Base-by-base conservation (phyloP, 2,797 vertebrate species). In the Hyperoplus lanceolatus region DNA sequence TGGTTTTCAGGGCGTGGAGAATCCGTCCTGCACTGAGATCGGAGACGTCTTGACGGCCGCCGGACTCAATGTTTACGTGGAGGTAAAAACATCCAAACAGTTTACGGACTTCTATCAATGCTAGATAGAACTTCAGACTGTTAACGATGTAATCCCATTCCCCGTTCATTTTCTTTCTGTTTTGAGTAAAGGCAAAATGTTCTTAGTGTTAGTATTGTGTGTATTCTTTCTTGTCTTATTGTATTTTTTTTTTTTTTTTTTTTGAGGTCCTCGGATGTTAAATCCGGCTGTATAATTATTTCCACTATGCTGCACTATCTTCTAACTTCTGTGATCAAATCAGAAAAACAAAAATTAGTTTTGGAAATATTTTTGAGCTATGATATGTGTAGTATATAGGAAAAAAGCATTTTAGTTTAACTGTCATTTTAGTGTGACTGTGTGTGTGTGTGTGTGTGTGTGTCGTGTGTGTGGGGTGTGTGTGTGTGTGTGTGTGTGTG, bases 21-120 rank as follows among this genome's bases (percentile, higher is more conserved):
- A 99, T 74, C 98, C 98, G 2, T 97, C 97, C 0, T 97, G 97
- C 87, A 88, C 94, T 0, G 98, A 99, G 94, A 99, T 99, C 90
- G 94, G 95, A 78, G 97, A 99, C 80, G 97, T 99, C 1, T 95
- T 98, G 77, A 92, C 94, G 61, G 97, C 97, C 3, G 95, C 96
- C 63, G 98, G 97, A 83, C 89, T 98, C 83, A 98, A 97, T 13
- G 97, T 96, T 38, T 87, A 94, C 7, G 36, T 97, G 57, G 97
- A 99, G 97, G 97, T 99, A 45, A 92, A 16, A 42, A 55, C 56
- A 14, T 12, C 29, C 8, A 36, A 1, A 46, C 4, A 10, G 13
- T 21, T 10, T 42, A 51, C 41, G 16, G 45, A 38, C 58, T 41
- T 29, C 45, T 10, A 7, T 29, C 11, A 5, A 6, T 6, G 8